Base-by-base conservation (phyloP, 2,888 invertebrate species). In the Exocentrus adspersus region DNA sequence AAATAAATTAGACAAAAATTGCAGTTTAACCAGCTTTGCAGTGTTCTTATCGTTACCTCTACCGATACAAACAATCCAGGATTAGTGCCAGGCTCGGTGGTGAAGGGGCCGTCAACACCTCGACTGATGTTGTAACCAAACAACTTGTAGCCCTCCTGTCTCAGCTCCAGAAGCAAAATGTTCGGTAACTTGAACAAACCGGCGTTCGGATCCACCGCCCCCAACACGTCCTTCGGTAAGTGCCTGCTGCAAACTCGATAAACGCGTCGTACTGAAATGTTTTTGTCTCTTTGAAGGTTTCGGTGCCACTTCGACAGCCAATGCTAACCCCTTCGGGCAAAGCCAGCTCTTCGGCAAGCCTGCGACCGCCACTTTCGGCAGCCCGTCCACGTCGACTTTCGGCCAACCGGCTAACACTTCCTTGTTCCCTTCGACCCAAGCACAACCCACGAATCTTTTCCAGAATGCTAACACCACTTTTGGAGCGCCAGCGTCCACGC, bases 381-480 rank as follows among this genome's bases (percentile, higher is more conserved):
- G 87, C 1, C 64, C 76, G 1, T 84, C 87, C 0, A 85, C 90
- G 3, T 87, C 91, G 0, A 87, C 90, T 0, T 93, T 93, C 81
- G 92, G 92, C 0, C 87, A 87, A 24, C 79, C 84, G 1, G 78
- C 88, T 10, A 71, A 64, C 16, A 70, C 71, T 9, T 68, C 72
- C 12, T 80, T 89, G 58, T 90, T 90, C 80, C 88, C 87, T 46
- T 80, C 85, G 6, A 80, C 86, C 32, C 85, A 86, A 62, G 80
- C 84, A 21, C 75, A 81, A n/a, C 76, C 80, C 0, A 75, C 83
- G 79, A 86, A 88, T 62, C 81, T 91, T 1, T 91, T 91, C 81
- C 90, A 91, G 3, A 83, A 87, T 0, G 83, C 87, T 0, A 86
- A 88, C 0, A 85, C 89, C 2, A 87, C 88, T 3, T 92, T 93